phyloP scores from a whole-genome alignment of 92 coral and sea anemone genomes.

The Zoanthus sociatus region DNA sequence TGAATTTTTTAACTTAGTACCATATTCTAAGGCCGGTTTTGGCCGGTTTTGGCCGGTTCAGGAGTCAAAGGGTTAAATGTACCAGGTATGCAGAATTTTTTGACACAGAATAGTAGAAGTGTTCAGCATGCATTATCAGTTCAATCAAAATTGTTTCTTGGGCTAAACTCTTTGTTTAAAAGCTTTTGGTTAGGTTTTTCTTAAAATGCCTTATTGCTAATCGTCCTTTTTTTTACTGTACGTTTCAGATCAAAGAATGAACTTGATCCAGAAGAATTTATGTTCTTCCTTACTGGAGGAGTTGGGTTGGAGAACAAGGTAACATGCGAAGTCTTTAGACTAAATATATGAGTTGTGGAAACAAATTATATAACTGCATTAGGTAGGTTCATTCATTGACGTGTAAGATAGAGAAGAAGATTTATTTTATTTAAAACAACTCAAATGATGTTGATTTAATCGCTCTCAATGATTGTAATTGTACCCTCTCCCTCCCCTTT shows the following conservation, averaged over 20 bases:
- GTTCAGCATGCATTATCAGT: background rate
- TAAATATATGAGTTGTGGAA: background rate
- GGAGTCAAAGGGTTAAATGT: too few species aligned
- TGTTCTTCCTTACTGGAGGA: constrained; percentile 99
- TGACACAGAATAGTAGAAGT: background rate
- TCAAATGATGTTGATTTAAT: too few species aligned
- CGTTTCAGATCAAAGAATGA: constrained; percentile 84
- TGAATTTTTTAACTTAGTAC: too few species aligned
- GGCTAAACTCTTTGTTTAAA: background rate
- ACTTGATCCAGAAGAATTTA: constrained; percentile 91
- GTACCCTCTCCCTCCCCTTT: too few species aligned
- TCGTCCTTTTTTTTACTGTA: background rate
- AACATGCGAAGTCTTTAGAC: background rate
- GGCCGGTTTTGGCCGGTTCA: too few species aligned
- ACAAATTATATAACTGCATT: background rate
- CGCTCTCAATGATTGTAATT: too few species aligned
- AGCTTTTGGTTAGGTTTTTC: background rate
- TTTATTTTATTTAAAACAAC: background rate
- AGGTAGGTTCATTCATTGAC: background rate
- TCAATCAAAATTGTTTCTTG: background rate
- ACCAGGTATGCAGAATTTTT: too few species aligned
- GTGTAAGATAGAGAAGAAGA: background rate
- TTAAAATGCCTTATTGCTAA: background rate
- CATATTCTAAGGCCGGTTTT: too few species aligned
- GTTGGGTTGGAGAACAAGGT: constrained; percentile 99